Conservation (phyloP, 2,113 vertebrate genomes). For the Oreochromis tanganicae region DNA sequence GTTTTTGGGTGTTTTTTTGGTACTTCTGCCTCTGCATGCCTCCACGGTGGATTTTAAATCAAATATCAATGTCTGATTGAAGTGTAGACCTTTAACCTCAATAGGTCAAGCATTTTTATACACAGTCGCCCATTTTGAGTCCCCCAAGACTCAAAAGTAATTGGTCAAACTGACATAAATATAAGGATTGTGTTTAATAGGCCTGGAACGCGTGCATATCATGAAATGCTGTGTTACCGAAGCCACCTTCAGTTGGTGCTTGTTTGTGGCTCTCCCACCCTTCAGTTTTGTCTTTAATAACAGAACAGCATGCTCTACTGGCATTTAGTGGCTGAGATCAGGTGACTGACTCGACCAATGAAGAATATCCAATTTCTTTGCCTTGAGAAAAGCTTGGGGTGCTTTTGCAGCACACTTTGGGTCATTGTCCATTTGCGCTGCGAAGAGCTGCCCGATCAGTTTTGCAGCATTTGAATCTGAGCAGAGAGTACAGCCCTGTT, state of each 20-base stretch:
- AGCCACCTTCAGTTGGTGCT: background rate
- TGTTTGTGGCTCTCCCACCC: background rate
- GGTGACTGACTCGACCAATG: background rate
- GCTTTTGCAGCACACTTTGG: background rate
- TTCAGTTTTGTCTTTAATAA: background rate
- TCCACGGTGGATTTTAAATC: background rate
- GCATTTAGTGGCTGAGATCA: background rate
- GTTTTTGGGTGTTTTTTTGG: background rate
- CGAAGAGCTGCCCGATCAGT: background rate
- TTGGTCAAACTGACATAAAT: background rate
- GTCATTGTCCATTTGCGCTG: background rate
- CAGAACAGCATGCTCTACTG: background rate
- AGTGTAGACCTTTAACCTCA: background rate
- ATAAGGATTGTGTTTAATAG: background rate
- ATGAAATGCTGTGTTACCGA: background rate
- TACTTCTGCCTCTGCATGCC: background rate
- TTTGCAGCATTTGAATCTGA: background rate
- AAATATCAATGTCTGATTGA: background rate
- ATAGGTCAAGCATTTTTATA: background rate
- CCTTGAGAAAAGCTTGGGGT: background rate
- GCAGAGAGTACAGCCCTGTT: background rate
- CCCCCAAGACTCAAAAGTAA: background rate
- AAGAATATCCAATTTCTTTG: background rate
- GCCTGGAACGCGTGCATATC: background rate
- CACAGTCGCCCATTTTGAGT: background rate